Evolutionary conservation across 53 echinoderm and acorn worm species (phyloP), one percentile per base, ranked within the genome.

Genomic region (Stichopus horrens): DNA sequence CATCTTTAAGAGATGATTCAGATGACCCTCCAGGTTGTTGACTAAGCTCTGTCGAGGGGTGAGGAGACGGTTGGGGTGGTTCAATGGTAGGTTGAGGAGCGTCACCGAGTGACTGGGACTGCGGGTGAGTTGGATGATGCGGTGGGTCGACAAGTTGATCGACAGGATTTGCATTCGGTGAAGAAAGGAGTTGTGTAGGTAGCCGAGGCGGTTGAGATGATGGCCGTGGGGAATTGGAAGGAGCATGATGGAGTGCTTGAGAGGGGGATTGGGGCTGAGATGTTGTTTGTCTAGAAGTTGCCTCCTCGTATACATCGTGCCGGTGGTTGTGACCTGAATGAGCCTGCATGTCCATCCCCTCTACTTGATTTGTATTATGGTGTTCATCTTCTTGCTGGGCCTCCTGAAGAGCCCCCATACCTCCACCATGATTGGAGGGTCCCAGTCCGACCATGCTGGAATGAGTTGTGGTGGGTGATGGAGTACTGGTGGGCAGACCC

Each of bases 361-460:
- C 76, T 51, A 22, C 76, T 76, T 76, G 76, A 10, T 52, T 54
- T 7, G 77, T 13, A 77, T 51, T 54, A 52, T 7, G 11, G 7
- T 77, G 77, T 13, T 53, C 54, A 54, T 52, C 77, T 7, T 77
- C 77, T 8, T 18, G 21, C 37, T 77, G 77, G 4, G 6, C 23
- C 23, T 23, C 54, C 16, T 77, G 23, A 23, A 23, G 77, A 54
- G 23, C 18, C 13, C 77, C 54, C 53, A 77, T 56, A 18, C 54
- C 85, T 37, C 66, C 85, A n/a, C 19, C 85, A 67, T 85, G 85
- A 65, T 65, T 63, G 51, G 85, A 65, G 58, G 56, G 57, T 23
- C 60, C 66, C 10, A 67, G 23, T 7, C 52, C 85, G 13, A 85
- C 59, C 68, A 85, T 65, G 7, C 65, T 65, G 60, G 63, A 21